Percentiles rank a stretch among this genome's conserved stretches.
Evolutionary conservation across 2,113 vertebrate species (phyloP).

Genomic region (Plestiodon gilberti): DNA sequence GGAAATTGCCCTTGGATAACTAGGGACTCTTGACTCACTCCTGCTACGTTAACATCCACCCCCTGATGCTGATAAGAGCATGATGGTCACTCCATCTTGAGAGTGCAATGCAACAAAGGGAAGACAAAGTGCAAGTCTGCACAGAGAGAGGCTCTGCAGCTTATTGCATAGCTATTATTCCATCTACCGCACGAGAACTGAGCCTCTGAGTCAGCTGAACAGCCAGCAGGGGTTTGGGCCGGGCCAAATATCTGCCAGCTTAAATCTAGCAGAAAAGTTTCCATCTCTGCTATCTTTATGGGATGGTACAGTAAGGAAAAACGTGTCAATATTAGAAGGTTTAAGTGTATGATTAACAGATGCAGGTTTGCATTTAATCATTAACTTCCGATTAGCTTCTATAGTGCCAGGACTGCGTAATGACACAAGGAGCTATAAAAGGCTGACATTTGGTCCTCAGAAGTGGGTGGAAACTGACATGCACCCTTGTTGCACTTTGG

Average conservation of each 20-base stretch:
- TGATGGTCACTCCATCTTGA: too few species aligned
- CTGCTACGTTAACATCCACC: background rate
- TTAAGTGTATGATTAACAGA: background rate
- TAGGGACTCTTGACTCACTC: background rate
- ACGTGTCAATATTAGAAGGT: background rate
- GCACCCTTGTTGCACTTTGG: background rate
- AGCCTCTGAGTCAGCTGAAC: background rate
- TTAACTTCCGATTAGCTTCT: background rate
- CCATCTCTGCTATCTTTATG: background rate
- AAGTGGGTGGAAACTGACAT: background rate
- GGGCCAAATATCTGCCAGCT: background rate
- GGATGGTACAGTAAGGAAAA: background rate
- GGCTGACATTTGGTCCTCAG: background rate
- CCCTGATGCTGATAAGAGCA: background rate
- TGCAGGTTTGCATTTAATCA: background rate
- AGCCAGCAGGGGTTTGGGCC: background rate
- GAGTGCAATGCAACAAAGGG: background rate
- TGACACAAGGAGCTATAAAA: background rate
- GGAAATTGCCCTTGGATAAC: background rate
- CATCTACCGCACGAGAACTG: too few species aligned
- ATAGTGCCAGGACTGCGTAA: background rate
- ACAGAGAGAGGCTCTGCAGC: background rate
- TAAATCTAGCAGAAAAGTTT: background rate
- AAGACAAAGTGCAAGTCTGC: background rate
- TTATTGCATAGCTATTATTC: background rate